phyloP scores from a whole-genome alignment of 2,888 invertebrate genomes.

The Microctonus hyperodae region DNA sequence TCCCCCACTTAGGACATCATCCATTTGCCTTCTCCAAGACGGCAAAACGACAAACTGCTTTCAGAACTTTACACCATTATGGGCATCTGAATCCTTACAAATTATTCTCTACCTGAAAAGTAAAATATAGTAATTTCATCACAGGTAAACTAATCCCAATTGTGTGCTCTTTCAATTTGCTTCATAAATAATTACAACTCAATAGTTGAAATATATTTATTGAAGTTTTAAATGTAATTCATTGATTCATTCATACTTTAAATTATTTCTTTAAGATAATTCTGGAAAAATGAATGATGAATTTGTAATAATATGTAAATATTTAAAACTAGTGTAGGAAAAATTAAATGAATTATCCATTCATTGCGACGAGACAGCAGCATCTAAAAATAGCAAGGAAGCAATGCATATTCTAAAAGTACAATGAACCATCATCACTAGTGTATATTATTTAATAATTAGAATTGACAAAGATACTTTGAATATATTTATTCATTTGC shows the following conservation, averaged over 20 bases:
- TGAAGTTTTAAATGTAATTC: neutral
- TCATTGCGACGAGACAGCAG: conserved; percentile 22
- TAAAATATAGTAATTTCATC: neutral
- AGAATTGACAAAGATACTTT: too few species aligned
- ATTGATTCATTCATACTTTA: too few species aligned
- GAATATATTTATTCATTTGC: neutral
- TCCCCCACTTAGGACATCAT: neutral
- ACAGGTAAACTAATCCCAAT: neutral
- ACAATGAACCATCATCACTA: conserved; percentile 23
- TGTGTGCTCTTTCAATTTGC: neutral
- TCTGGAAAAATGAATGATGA: too few species aligned
- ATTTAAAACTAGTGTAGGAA: neutral
- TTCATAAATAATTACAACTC: too few species aligned
- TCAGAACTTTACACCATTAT: neutral
- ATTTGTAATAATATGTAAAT: neutral
- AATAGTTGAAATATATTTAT: neutral
- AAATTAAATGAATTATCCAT: conserved; percentile 27
- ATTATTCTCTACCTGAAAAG: neutral
- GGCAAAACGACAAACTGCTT: neutral
- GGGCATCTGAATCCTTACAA: neutral
- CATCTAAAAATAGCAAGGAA: conserved; percentile 26
- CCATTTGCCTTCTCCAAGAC: neutral
- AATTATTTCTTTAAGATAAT: too few species aligned
- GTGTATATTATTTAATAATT: too few species aligned
- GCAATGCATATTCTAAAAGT: conserved; percentile 17